A percentile compares a stretch with the other conserved stretches of the same genome.
Conservation (phyloP, 2,888 invertebrate genomes). For the Cephus runcator region DNA sequence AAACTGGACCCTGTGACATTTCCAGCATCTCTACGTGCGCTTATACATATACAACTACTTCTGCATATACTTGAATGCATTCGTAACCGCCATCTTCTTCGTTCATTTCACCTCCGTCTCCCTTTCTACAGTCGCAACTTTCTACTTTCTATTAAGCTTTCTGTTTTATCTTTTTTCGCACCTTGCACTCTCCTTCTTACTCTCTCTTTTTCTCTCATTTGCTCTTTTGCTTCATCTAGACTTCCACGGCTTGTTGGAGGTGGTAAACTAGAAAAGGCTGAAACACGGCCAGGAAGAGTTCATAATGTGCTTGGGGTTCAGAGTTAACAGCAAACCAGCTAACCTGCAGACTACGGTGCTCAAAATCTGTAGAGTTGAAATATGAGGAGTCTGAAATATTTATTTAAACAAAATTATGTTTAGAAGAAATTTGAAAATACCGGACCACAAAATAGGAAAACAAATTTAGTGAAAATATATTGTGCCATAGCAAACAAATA, state of each 20-base stretch:
- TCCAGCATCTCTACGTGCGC: background rate
- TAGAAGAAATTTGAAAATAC: background rate
- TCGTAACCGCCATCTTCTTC: background rate
- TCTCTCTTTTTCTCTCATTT: constrained; percentile 26
- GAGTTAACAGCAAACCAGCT: background rate
- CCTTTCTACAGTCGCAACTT: background rate
- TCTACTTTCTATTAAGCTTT: constrained; percentile 10
- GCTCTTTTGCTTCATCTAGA: constrained; percentile 11
- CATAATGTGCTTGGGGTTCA: constrained; percentile 37
- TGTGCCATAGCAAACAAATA: too few relatives aligned
- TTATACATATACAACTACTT: background rate
- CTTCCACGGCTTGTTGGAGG: constrained; percentile 29
- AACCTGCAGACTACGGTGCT: background rate
- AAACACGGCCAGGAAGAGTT: constrained; percentile 48
- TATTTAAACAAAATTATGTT: background rate
- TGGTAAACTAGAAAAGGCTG: constrained; percentile 47
- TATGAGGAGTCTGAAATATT: background rate
- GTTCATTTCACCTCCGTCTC: background rate
- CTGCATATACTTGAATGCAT: constrained; percentile 22
- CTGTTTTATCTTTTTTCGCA: constrained; percentile 22
- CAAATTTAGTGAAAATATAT: too few relatives aligned
- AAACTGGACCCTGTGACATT: constrained; percentile 39
- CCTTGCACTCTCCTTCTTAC: constrained; percentile 19
- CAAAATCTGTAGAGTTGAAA: background rate
- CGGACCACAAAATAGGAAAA: too few relatives aligned